Percentiles rank a stretch among this genome's conserved stretches.
Evolutionary conservation across 2,113 vertebrate genomes (phyloP).

Genomic region (Rutilus rutilus): DNA sequence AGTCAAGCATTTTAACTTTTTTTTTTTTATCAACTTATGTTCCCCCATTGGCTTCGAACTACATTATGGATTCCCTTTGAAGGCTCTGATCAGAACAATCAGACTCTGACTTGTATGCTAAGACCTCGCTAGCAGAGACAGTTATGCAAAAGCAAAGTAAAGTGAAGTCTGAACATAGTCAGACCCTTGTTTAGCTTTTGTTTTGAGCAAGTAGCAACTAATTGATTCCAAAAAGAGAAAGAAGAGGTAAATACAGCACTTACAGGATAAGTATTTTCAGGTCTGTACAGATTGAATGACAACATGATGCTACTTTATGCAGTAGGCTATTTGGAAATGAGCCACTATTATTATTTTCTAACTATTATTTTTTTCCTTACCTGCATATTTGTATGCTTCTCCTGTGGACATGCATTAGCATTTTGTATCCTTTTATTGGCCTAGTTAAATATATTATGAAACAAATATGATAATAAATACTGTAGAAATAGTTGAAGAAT

Average conservation of each 20-base stretch:
- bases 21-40: not conserved
- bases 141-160: not conserved
- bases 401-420: not conserved
- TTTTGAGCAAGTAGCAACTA: not conserved
- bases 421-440: not conserved
- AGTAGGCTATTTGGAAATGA: not conserved
- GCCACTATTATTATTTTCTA: not conserved
- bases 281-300: not conserved
- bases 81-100: not conserved
- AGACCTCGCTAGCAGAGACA: not conserved
- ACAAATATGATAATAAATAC: not conserved
- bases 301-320: not conserved
- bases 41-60: not conserved
- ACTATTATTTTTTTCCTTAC: not conserved
- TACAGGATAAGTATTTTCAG: constrained; percentile 10
- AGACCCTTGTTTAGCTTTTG: not conserved
- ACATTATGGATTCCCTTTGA: constrained; percentile 35
- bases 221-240: constrained; percentile 8
- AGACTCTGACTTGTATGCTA: not conserved
- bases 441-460: not conserved
- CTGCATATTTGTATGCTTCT: not conserved
- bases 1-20: not conserved
- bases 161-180: not conserved
- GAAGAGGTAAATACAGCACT: not conserved
- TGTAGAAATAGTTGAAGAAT: not conserved